A percentile compares a stretch with the other conserved stretches of the same genome.
These are phyloP conservation scores for Isaurus tuberculatus DNA, from an alignment of 92 coral and sea anemone species.

Conservation along the genomic window DNA sequence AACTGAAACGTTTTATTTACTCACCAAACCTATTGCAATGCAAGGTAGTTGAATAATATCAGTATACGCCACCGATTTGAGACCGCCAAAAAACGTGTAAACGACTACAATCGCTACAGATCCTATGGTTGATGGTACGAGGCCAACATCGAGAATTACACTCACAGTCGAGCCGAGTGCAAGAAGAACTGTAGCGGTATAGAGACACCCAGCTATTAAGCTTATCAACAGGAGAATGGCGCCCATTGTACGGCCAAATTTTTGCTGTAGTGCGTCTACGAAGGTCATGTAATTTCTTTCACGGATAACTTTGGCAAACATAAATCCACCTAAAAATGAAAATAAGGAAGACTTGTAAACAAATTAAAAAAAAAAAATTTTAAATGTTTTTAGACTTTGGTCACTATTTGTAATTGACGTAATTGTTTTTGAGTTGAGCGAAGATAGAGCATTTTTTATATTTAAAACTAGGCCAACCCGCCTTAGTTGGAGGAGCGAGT, in stretches of 20 bases:
- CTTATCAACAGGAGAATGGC: constrained; percentile 21
- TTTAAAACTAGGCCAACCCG: too few species aligned
- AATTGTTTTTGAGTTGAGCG: too few species aligned
- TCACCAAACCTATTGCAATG: constrained; percentile 59
- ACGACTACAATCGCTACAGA: constrained; percentile 48
- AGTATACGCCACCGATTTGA: constrained; percentile 59
- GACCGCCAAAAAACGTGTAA: constrained; percentile 61
- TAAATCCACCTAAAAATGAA: constrained; percentile 39
- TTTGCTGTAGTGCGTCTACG: constrained; percentile 57
- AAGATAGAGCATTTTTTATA: too few species aligned
- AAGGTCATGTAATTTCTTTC: constrained; percentile 38
- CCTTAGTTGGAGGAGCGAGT: too few species aligned
- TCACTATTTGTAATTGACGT: too few species aligned
- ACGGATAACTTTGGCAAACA: constrained; percentile 56
- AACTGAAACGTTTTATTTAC: too few species aligned
- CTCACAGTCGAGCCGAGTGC: constrained; percentile 61
- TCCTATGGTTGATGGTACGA: constrained; percentile 42
- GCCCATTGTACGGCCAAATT: constrained; percentile 51
- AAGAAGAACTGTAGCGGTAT: constrained; percentile 50
- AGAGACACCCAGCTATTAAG: constrained; percentile 30
- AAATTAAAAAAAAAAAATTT: too few species aligned
- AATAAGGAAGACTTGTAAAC: neutral
- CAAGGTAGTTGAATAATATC: constrained; percentile 62
- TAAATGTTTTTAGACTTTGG: too few species aligned
- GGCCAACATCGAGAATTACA: constrained; percentile 45